These are phyloP conservation scores for Drosophila seguyi DNA, from an alignment of 1,140 invertebrate genomes.

Conservation along the genomic window DNA sequence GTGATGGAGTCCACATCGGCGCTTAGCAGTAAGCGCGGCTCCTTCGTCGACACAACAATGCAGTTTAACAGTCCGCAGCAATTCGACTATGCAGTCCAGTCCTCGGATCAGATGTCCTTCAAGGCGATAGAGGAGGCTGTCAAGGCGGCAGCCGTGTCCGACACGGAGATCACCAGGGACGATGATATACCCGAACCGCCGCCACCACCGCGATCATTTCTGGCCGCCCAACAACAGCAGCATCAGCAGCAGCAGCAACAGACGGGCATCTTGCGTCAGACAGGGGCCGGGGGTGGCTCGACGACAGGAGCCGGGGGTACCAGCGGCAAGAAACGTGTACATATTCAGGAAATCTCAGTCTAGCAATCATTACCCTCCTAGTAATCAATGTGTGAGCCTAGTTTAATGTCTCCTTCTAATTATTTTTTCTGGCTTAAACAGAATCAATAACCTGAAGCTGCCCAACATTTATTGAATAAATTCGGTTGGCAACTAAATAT, in stretches of 20 bases:
- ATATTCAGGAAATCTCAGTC: conserved; percentile 95
- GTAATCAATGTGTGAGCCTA: conserved; percentile 30
- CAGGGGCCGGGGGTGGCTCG: conserved; percentile 83
- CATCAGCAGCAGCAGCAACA: conserved; percentile 82
- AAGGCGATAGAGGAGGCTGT: conserved; percentile 86
- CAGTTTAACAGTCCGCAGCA: conserved; percentile 59
- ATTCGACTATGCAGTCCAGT: conserved; percentile 85
- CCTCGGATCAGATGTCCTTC: conserved; percentile 85
- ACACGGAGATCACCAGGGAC: conserved; percentile 85
- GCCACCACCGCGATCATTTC: conserved; percentile 88
- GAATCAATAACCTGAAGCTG: conserved; percentile 1
- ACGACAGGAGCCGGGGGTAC: conserved; percentile 87
- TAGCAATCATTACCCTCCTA: conserved; percentile 85
- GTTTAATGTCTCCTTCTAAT: conserved; percentile 13
- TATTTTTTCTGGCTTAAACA: conserved; percentile 1
- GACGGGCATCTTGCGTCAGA: conserved; percentile 88
- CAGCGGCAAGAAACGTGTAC: conserved; percentile 92
- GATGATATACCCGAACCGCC: conserved; percentile 89
- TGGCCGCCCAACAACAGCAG: conserved; percentile 70
- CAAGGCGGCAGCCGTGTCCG: conserved; percentile 71
- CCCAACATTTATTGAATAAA: conserved; percentile 6
- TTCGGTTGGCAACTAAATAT: neutral
- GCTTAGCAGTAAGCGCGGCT: conserved; percentile 70
- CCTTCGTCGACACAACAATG: conserved; percentile 60
- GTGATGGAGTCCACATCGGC: conserved; percentile 49